Evolutionary conservation across 2,797 vertebrate species (phyloP).

Genomic region (Botia kubotai): DNA sequence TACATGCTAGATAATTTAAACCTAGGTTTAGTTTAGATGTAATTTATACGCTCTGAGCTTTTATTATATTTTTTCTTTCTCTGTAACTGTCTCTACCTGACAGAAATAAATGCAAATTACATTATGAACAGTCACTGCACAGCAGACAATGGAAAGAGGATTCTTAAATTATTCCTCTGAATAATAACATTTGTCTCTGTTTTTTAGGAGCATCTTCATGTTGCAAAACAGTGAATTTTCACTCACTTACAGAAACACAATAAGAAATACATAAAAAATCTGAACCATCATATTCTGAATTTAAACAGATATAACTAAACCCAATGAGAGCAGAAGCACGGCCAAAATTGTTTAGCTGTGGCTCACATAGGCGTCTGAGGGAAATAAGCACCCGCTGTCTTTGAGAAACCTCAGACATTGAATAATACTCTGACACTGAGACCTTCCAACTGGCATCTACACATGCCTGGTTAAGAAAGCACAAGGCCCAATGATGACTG

Average conservation of each 20-base stretch:
- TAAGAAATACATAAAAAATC: neutral
- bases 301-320: constrained; percentile 7
- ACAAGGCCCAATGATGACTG: constrained; percentile 55
- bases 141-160: neutral
- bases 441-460: constrained; percentile 57
- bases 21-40: neutral
- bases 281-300: neutral
- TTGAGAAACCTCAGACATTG: constrained; percentile 39
- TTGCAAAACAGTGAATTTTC: neutral
- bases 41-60: neutral
- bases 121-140: neutral
- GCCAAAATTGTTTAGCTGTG: neutral
- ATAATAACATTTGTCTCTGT: neutral
- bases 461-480: constrained; percentile 62
- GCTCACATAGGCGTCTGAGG: no score
- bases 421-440: constrained; percentile 63
- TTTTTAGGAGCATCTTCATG: neutral
- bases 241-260: neutral
- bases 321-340: neutral
- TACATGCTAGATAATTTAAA: neutral
- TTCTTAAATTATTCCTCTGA: neutral
- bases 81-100: neutral
- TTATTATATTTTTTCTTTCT: neutral
- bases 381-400: constrained; percentile 39
- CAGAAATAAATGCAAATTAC: neutral